Percentiles rank a stretch among this genome's conserved stretches.
Evolutionary conservation across 1,140 invertebrate species (phyloP).

Genomic region (Onthophagus taurus): DNA sequence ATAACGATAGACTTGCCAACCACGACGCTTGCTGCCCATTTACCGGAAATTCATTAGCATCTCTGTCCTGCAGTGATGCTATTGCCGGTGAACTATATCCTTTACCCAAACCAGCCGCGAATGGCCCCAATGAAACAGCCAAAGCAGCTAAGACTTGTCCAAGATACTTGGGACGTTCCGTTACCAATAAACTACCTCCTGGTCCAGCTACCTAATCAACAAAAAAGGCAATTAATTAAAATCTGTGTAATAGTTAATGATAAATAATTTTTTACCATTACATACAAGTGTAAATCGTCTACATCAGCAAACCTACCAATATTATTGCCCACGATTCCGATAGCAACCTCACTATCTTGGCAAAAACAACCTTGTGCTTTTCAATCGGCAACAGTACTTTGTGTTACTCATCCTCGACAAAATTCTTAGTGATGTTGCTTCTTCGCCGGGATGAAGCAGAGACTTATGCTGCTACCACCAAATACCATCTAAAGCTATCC

Average conservation of each 20-base stretch:
- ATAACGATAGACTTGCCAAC: constrained; percentile 69
- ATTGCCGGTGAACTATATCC: constrained; percentile 77
- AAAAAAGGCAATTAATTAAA: constrained; percentile 12
- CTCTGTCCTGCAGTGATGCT: constrained; percentile 63
- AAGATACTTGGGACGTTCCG: constrained; percentile 30
- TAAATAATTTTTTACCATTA: too few species aligned
- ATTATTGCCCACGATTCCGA: too few species aligned
- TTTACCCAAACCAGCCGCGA: constrained; percentile 71
- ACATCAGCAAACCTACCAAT: too few species aligned
- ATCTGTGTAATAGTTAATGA: not conserved
- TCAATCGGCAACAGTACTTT: too few species aligned
- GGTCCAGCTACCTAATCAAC: constrained; percentile 32
- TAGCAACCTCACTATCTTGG: too few species aligned
- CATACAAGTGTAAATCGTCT: too few species aligned
- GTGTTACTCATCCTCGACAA: too few species aligned
- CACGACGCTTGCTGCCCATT: constrained; percentile 69
- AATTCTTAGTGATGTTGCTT: too few species aligned
- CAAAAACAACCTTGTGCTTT: too few species aligned
- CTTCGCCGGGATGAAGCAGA: too few species aligned
- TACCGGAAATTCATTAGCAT: constrained; percentile 51
- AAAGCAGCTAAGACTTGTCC: constrained; percentile 65
- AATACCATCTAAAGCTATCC: too few species aligned
- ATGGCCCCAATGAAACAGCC: constrained; percentile 68
- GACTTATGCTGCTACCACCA: too few species aligned
- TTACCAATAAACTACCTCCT: constrained; percentile 28